phyloP scores from a whole-genome alignment of 2,888 invertebrate genomes.

The Azorinus chamasolen region DNA sequence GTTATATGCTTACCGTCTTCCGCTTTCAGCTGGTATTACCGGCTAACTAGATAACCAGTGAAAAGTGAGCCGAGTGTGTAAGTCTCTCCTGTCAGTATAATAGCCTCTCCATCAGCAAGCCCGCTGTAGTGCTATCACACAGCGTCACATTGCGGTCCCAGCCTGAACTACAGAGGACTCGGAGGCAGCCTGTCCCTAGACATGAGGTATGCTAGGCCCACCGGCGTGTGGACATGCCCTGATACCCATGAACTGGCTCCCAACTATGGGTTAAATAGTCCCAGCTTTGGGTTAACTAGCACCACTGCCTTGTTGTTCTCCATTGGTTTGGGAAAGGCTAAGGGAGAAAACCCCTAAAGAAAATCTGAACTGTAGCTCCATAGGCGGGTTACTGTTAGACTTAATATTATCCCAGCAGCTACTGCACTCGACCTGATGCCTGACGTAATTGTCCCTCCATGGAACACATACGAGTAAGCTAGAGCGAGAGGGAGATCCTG shows the following conservation, averaged over 20 bases:
- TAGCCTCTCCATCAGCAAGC: conserved; percentile 36
- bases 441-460: no score
- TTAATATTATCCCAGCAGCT: no score
- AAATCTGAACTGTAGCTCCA: not conserved
- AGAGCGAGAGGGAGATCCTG: no score
- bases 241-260: conserved; percentile 11
- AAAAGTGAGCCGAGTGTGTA: conserved; percentile 41
- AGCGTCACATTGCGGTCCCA: conserved; percentile 23
- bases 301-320: conserved; percentile 14
- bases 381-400: no score
- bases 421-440: no score
- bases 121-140: conserved; percentile 39
- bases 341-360: conserved; percentile 12
- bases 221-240: conserved; percentile 25
- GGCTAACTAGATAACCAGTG: conserved; percentile 19
- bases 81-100: conserved; percentile 53
- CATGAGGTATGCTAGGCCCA: conserved; percentile 34
- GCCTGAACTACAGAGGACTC: conserved; percentile 42
- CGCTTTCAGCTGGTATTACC: conserved; percentile 23
- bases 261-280: conserved; percentile 20
- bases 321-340: conserved; percentile 4
- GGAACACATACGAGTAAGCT: no score
- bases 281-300: conserved; percentile 1
- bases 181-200: conserved; percentile 49
- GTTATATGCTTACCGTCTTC: conserved; percentile 22